Conservation (phyloP, 2,113 vertebrate genomes). For the Alligator mississippiensis region DNA sequence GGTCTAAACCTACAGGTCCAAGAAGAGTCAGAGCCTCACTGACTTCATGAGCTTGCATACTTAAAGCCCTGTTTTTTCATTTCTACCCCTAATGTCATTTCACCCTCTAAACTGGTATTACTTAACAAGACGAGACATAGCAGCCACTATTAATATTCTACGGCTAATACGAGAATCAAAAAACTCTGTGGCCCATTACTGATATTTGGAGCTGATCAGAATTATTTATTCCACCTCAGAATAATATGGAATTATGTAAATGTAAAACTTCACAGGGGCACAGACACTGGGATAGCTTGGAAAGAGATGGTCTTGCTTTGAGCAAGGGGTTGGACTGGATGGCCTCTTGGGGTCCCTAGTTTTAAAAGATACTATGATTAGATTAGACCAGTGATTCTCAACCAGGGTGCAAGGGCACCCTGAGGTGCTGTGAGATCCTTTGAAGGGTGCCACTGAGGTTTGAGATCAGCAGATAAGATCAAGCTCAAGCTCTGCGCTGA, state of each 20-base stretch:
- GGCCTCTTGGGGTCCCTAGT: too few species aligned
- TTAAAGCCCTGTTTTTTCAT: neutral
- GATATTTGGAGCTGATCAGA: neutral
- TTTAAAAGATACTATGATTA: too few species aligned
- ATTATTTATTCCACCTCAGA: neutral
- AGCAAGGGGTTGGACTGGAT: too few species aligned
- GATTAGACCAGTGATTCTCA: too few species aligned
- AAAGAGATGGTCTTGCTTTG: too few species aligned
- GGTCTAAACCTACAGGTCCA: neutral
- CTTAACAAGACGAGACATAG: neutral
- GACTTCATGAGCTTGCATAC: neutral
- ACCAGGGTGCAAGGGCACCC: too few species aligned
- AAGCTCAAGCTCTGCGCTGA: too few species aligned
- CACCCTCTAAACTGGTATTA: neutral
- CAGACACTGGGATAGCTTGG: too few species aligned
- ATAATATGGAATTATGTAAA: neutral
- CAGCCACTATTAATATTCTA: neutral
- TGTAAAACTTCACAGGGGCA: neutral
- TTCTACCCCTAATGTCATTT: neutral
- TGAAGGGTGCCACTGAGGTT: too few species aligned
- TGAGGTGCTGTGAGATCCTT: too few species aligned
- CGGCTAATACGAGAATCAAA: neutral
- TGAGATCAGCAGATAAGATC: too few species aligned
- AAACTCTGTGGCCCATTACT: neutral
- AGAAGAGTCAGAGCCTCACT: neutral